phyloP scores from a whole-genome alignment of 1,140 invertebrate species.

The Philopotamus ludificatus region DNA sequence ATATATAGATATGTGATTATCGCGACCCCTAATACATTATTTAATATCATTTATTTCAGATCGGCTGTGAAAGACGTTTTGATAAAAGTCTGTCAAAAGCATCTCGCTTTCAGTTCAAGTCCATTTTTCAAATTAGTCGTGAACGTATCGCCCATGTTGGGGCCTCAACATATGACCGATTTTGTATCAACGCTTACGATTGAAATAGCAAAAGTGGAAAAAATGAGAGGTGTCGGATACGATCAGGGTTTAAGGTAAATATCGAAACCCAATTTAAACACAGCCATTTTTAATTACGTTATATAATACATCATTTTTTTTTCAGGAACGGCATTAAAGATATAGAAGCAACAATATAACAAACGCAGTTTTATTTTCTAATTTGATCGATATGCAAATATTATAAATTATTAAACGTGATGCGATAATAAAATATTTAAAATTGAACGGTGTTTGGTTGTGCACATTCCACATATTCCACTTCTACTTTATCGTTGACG shows the following conservation, averaged over 20 bases:
- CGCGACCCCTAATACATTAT: background rate
- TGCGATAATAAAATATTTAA: background rate
- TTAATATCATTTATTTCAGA: constrained; percentile 7
- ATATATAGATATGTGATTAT: background rate
- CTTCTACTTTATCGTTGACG: background rate
- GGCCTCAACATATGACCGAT: constrained; percentile 8
- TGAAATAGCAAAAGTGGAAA: constrained; percentile 38
- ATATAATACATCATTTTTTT: too few relatives aligned
- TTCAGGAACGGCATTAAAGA: constrained; percentile 37
- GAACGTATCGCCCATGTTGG: constrained; percentile 7
- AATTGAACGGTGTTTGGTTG: background rate
- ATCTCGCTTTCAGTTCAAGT: constrained; percentile 37
- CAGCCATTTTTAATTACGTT: constrained; percentile 7
- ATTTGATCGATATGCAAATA: too few relatives aligned
- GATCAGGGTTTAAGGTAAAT: constrained; percentile 38
- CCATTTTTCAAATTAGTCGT: constrained; percentile 35
- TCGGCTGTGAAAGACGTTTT: constrained; percentile 26
- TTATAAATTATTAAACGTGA: background rate
- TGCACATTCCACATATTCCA: constrained; percentile 26
- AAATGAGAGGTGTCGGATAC: constrained; percentile 38
- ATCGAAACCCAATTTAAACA: background rate
- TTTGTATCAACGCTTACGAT: constrained; percentile 27
- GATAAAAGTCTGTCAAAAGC: constrained; percentile 30
- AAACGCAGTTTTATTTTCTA: background rate
- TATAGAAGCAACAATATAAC: constrained; percentile 15